Evolutionary conservation across 1,140 invertebrate genomes (phyloP), one percentile per base, ranked within the genome.

Genomic region (Hyposmocoma kahamanoa): DNA sequence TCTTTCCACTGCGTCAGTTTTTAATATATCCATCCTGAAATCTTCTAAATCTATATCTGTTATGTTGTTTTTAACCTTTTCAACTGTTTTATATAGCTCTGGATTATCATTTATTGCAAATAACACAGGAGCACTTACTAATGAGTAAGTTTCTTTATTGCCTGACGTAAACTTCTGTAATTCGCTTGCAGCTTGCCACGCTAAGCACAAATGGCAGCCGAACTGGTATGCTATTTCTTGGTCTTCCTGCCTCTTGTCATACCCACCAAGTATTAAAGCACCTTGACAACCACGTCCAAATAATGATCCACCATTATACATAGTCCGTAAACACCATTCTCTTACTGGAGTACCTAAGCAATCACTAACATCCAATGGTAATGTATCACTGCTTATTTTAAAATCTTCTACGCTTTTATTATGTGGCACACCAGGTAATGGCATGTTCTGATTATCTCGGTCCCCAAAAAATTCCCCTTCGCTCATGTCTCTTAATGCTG

Each of bases 391-490:
- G 22, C 42, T 60, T 39, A 85, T 85, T 43, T 64, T 52, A 32
- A 80, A 83, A 8, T 55, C 42, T 59, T 79, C 72, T 26, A 42
- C 22, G 11, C 53, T 41, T 30, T 11, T 48, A 8, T 47, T 21
- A 4, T 60, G 22, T 5, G 90, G 89, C 76, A 87, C 81, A 0
- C 90, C 88, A 11, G 94, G 93, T 39, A 94, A 62, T 3, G 92
- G 89, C 73, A 93, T 91, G 62, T 95, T 94, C 75, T 95, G 91
- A 47, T 87, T 86, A 65, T 96, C 95, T 61, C 92, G 84, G 19
- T 92, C 88, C 2, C 92, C 91, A 34, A 95, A 88, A 72, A 97
- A 97, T 79, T 97, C 94, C 3, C 93, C 92, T 80, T 96, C 92
- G 50, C 94, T 92, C 45, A 96, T 88, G 80, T 97, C 94, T 51